Percentiles rank a stretch among this genome's conserved stretches.
These are phyloP conservation scores for Drosophila birchii DNA, from an alignment of 2,888 invertebrate species.

Conservation along the genomic window DNA sequence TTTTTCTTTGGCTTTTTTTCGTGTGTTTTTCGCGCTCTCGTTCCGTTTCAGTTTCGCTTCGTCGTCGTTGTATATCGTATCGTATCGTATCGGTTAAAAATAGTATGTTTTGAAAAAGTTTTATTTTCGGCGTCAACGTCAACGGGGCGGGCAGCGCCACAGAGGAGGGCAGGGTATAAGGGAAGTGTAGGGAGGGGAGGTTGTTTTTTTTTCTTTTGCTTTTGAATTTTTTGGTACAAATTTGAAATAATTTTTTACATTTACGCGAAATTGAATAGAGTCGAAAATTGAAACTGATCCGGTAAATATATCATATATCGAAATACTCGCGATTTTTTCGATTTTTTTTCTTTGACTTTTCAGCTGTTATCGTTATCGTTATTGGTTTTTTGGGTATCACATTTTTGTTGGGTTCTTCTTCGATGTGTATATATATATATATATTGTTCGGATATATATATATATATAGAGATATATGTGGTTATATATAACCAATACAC, in stretches of 20 bases:
- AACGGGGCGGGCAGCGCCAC: conserved; percentile 57
- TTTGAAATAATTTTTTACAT: conserved; percentile 73
- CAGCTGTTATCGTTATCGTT: conserved; percentile 23
- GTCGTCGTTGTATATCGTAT: conserved; percentile 52
- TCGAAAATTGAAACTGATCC: conserved; percentile 43
- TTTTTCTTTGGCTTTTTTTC: conserved; percentile 51
- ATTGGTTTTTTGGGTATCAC: conserved; percentile 45
- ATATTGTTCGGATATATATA: conserved; percentile 37
- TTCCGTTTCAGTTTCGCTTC: conserved; percentile 54
- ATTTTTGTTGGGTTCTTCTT: conserved; percentile 35
- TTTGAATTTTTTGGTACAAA: conserved; percentile 58
- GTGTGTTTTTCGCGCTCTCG: conserved; percentile 43
- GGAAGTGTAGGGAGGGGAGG: conserved; percentile 10
- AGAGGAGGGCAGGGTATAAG: conserved; percentile 9
- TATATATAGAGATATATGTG: conserved; percentile 29
- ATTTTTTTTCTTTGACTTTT: conserved; percentile 3
- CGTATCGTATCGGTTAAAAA: conserved; percentile 71
- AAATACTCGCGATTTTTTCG: conserved; percentile 29
- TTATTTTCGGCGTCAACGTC: conserved; percentile 80
- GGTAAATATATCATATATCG: conserved; percentile 40
- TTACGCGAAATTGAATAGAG: conserved; percentile 25
- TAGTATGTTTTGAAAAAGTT: conserved; percentile 76
- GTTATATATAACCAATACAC: conserved; percentile 50
- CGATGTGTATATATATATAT: conserved; percentile 30
- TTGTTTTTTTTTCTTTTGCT: background rate